Evolutionary conservation across 2,888 invertebrate species (phyloP), one percentile per base, ranked within the genome.

Genomic region (Ceriagrion tenellum): DNA sequence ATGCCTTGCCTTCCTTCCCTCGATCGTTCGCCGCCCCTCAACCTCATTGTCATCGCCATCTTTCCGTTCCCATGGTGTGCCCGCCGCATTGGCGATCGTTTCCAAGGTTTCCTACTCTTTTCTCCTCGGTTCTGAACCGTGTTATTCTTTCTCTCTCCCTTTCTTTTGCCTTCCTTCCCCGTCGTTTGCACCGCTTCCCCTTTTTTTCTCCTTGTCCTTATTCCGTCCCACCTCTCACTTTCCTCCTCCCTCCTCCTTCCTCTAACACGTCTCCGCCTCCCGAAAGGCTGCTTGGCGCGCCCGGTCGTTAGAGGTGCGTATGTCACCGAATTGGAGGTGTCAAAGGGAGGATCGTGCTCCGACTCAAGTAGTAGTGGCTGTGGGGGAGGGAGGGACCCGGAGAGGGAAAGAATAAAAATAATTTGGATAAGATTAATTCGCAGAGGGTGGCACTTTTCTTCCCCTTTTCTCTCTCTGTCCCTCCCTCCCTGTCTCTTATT

Each of bases 251-350:
- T 8, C 47, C 47, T 47, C 18, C 18, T 81, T 81, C 6, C 30
- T n/a, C 35, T 35, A 26, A 20, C 35, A 20, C 47, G 47, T 81
- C 81, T 81, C 81, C 35, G 2, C 23, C 23, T 88, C 40, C 47
- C n/a, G 13, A 12, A 30, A 20, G 16, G 35, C 47, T 47, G 12
- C 88, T 8, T 23, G 26, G 20, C 88, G 10, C 88, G 88, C 35
- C 23, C 40, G 88, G 47, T 89, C 55, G 89, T 89, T 89, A 55
- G 81, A 89, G 55, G 55, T 26, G 55, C 55, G 55, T 35, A 55
- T 20, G 89, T 89, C 89, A 26, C 89, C 55, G 89, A 89, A 89
- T 89, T 47, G 89, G 89, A 89, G 89, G 89, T 55, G 89, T 89
- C 89, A 55, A 89, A 55, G 55, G 55, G 55, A 55, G 81, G 81